Percentiles rank a stretch among this genome's conserved stretches.
These are phyloP conservation scores for Chionomys nivalis DNA, from an alignment of 2,113 vertebrate genomes.

Conservation along the genomic window DNA sequence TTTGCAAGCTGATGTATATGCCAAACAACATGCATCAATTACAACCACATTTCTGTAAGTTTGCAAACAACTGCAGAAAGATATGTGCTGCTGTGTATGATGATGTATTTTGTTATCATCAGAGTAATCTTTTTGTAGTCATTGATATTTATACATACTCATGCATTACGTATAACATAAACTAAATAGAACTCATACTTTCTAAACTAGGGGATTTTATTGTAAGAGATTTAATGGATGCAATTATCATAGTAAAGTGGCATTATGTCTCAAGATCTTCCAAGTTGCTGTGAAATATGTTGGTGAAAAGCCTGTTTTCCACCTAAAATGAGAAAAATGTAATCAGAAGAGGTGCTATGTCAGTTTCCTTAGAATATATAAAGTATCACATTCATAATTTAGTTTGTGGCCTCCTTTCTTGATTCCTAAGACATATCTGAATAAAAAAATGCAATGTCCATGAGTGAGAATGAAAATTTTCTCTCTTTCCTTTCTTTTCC, in stretches of 20 bases:
- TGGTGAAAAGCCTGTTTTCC: not conserved
- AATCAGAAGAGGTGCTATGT: not conserved
- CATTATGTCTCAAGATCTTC: not conserved
- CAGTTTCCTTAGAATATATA: not conserved
- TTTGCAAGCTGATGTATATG: not conserved
- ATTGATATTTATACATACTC: not conserved
- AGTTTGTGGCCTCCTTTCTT: not conserved
- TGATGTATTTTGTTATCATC: not conserved
- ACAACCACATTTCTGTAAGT: not conserved
- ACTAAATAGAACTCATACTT: not conserved
- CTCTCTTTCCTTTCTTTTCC: too few species aligned
- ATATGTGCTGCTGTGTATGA: not conserved
- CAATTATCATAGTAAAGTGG: conserved; percentile 4
- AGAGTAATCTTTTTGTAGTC: not conserved
- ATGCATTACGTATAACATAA: not conserved
- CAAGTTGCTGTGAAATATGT: not conserved
- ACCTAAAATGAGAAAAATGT: not conserved
- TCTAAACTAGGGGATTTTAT: not conserved
- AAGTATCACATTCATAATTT: not conserved
- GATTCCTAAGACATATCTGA: not conserved
- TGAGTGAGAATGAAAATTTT: not conserved
- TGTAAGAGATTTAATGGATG: not conserved
- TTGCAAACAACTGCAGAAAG: not conserved
- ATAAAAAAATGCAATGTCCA: not conserved
- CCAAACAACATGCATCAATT: not conserved